Conservation (phyloP, 2,113 vertebrate species). For the Aviceda subcristata region DNA sequence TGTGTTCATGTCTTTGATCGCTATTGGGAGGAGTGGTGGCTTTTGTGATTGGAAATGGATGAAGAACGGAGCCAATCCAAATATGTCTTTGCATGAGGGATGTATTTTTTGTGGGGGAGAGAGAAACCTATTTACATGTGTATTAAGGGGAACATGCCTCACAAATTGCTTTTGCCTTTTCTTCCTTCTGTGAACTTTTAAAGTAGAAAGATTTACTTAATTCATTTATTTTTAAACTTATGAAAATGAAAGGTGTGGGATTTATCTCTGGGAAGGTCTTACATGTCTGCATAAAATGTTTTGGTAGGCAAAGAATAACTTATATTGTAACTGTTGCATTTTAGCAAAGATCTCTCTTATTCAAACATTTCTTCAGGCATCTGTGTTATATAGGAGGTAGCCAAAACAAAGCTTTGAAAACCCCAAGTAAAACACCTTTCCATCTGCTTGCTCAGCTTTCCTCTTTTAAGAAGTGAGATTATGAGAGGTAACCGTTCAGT, state of each 20-base stretch:
- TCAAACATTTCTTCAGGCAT: constrained; percentile 1
- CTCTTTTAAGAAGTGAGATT: neutral
- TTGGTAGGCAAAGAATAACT: neutral
- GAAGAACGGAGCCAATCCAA: neutral
- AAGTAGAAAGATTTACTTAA: neutral
- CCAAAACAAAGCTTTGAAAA: neutral
- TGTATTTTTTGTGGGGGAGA: neutral
- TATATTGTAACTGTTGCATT: neutral
- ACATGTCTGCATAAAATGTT: neutral
- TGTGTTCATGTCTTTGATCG: neutral
- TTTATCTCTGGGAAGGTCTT: constrained; percentile 2
- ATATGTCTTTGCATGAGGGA: neutral
- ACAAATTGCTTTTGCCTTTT: neutral
- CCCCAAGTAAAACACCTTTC: neutral
- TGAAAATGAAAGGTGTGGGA: constrained; percentile 18
- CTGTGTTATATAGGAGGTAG: neutral
- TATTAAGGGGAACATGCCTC: neutral
- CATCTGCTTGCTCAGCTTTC: neutral
- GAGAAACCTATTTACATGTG: neutral
- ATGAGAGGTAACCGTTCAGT: neutral
- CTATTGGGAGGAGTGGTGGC: constrained; percentile 24
- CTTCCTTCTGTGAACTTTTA: neutral
- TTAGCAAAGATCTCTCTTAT: neutral
- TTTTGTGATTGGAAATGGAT: constrained; percentile 39
- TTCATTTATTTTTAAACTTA: neutral